These are phyloP conservation scores for Pemphigus obesinymphae DNA, from an alignment of 1,140 invertebrate species.

Conservation along the genomic window DNA sequence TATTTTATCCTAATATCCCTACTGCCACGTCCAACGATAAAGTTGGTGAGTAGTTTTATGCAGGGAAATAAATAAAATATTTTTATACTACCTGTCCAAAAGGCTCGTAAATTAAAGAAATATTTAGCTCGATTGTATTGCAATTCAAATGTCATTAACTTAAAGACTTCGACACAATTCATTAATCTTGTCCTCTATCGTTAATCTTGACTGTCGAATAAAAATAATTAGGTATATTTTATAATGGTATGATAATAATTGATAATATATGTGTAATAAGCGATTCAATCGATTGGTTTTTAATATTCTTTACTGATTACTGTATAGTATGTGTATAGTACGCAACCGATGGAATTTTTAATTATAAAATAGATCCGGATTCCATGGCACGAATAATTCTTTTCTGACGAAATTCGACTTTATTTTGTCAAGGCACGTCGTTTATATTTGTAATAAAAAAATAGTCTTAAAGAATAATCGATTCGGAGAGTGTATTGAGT, in stretches of 20 bases:
- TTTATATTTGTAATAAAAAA: background rate
- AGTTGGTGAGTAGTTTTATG: background rate
- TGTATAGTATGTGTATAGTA: background rate
- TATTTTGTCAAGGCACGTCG: background rate
- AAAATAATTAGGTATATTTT: background rate
- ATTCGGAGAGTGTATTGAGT: background rate
- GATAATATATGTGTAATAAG: background rate
- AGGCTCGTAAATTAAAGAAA: background rate
- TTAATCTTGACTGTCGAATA: background rate
- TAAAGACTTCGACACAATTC: background rate
- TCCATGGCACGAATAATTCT: background rate
- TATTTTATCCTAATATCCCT: background rate
- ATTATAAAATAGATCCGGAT: background rate
- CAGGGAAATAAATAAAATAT: background rate
- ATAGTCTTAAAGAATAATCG: background rate
- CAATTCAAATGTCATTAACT: conserved; percentile 11
- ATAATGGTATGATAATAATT: background rate
- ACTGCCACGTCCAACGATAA: background rate
- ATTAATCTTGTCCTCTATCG: background rate
- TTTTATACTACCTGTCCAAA: background rate
- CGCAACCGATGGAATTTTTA: background rate
- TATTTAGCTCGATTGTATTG: background rate
- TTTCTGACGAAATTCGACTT: background rate
- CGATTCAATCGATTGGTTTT: background rate
- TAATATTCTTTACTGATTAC: too few species aligned